Conservation (phyloP, 2,797 vertebrate genomes). For the Myiothlypis coronata region DNA sequence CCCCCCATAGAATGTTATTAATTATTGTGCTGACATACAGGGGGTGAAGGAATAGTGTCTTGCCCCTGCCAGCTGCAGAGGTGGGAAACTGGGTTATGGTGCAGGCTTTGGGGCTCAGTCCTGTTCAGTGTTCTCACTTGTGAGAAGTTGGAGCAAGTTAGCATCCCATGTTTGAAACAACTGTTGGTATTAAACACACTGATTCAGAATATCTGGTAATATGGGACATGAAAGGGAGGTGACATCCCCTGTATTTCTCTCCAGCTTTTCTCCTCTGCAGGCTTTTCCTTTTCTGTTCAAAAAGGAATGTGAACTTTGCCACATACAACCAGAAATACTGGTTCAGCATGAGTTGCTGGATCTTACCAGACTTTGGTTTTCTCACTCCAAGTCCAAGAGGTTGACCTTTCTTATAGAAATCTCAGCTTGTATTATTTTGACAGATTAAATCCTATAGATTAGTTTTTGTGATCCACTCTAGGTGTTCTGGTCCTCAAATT, state of each 20-base stretch:
- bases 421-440: not conserved
- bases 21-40: not conserved
- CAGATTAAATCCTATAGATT: not conserved
- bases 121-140: fast-evolving
- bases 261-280: not conserved
- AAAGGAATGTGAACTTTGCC: not conserved
- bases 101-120: not conserved
- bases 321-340: not conserved
- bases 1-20: not conserved
- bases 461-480: not conserved
- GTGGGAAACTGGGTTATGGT: not conserved
- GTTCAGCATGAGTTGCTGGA: not conserved
- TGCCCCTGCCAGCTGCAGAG: not conserved
- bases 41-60: not conserved
- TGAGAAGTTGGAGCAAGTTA: not conserved
- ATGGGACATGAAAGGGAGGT: not conserved
- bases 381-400: not conserved
- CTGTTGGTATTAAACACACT: not conserved
- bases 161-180: not conserved
- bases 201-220: not conserved
- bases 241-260: not conserved
- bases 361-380: not conserved
- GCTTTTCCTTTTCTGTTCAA: not conserved
- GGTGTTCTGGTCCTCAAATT: not conserved
- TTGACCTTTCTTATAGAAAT: not conserved